Conservation (phyloP, 2,113 vertebrate species). For the Mesitornis unicolor region DNA sequence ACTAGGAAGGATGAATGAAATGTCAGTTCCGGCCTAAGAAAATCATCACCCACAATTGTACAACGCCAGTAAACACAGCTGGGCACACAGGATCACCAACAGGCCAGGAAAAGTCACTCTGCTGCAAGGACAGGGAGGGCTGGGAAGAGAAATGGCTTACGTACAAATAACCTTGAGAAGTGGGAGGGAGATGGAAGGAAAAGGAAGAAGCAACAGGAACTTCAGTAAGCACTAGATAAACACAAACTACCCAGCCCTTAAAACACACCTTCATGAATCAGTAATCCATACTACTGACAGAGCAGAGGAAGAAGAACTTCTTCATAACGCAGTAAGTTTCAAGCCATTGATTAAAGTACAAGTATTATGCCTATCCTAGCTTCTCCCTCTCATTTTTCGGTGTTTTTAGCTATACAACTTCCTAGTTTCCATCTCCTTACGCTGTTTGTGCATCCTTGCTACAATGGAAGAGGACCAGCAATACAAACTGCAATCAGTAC, state of each 20-base stretch:
- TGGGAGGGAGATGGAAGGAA: not conserved
- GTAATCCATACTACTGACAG: not conserved
- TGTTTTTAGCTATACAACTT: not conserved
- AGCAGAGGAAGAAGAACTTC: not conserved
- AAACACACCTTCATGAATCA: conserved; percentile 22
- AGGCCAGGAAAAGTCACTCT: not conserved
- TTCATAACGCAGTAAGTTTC: not conserved
- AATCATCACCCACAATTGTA: not conserved
- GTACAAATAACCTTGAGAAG: not conserved
- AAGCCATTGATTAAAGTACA: not conserved
- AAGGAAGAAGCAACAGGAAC: not conserved
- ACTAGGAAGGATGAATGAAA: not conserved
- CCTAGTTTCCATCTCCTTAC: not conserved
- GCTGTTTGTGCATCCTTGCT: not conserved
- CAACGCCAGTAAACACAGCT: not conserved
- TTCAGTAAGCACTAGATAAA: not conserved
- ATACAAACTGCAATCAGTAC: not conserved
- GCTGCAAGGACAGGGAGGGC: not conserved
- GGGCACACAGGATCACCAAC: not conserved
- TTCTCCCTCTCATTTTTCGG: not conserved
- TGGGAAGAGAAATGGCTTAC: not conserved
- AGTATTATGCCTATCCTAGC: not conserved
- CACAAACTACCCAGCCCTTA: not conserved
- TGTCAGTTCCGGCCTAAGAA: not conserved
- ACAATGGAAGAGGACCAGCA: not conserved